Evolutionary conservation across 2,113 vertebrate species (phyloP), one percentile per base, ranked within the genome.

Genomic region (Oxygymnocypris stewartii): DNA sequence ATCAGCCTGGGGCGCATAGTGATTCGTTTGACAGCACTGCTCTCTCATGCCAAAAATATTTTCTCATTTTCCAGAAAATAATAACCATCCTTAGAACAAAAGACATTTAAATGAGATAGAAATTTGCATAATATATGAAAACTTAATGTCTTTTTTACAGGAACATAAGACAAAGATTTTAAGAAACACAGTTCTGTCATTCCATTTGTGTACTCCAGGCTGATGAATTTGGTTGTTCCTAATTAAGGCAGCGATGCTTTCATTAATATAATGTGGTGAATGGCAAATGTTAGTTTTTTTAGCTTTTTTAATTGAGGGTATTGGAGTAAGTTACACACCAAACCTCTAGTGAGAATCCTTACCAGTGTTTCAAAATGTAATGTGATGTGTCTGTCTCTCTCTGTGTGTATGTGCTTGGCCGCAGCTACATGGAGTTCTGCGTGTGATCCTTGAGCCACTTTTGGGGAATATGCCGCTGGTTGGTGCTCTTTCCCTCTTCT

Each of bases 401-500:
- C 3, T 85, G 10, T 85, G 51, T 74, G 4, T 57, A 31, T 79
- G 42, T 81, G 14, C 69, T 76, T 67, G 59, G 88, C 75, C 74
- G 84, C 35, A 97, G 96, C 94, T 97, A 63, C 95, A 96, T 77
- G 96, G 96, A 5, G 96, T 96, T 2, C 92, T 97, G 94, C 94
- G 96, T 11, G 96, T 97, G 87, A 95, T 97, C 77, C 90, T 97
- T 92, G 96, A 97, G 85, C 96, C 96, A 1, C 59, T 97, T 84
- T 95, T 97, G 89, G 96, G 96, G 89, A 95, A 97, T 88, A 94
- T 97, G 92, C 96, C 96, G 18, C 91, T 97, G 69, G 93, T 97
- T 87, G 96, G 96, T 88, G 96, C 96, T 14, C 44, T 97, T 10
- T 96, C 96, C 1, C 49, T 97, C 86, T 97, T 96, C 92, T 97